These are phyloP conservation scores for Lepilemur ruficaudatus DNA, from an alignment of 2,797 vertebrate genomes.

Conservation along the genomic window DNA sequence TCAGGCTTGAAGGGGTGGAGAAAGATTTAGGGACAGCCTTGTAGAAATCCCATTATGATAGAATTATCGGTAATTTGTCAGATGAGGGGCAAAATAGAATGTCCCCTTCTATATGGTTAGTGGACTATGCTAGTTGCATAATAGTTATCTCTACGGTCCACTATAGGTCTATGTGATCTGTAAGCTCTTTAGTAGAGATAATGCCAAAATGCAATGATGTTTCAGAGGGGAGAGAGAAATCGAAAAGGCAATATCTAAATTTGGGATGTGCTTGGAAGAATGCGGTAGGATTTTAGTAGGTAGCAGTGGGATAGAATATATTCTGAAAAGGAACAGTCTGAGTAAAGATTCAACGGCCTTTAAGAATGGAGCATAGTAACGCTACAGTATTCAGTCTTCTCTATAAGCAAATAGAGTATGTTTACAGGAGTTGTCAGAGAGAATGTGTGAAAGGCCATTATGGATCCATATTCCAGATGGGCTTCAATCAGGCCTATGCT, in stretches of 20 bases:
- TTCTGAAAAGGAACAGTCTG: neutral
- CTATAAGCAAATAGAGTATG: neutral
- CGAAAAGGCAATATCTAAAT: neutral
- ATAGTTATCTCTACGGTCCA: neutral
- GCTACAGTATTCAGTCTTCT: neutral
- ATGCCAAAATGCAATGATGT: neutral
- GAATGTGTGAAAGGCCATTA: neutral
- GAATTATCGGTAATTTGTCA: neutral
- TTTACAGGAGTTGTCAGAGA: neutral
- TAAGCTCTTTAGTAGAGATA: neutral
- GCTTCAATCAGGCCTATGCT: neutral
- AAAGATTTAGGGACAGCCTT: neutral
- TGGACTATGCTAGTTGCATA: neutral
- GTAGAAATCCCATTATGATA: neutral
- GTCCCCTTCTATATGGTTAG: neutral
- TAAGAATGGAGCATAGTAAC: neutral
- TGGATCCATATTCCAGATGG: neutral
- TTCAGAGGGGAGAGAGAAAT: slow-evolving; percentile 3
- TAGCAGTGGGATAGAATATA: neutral
- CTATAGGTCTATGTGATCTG: neutral
- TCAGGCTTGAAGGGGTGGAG: neutral
- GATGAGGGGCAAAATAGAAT: neutral
- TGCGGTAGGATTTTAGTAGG: neutral
- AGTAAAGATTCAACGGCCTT: neutral
- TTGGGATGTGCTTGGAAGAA: neutral